Base-by-base conservation (phyloP, 2,797 vertebrate species). In the Babyrousa celebensis region DNA sequence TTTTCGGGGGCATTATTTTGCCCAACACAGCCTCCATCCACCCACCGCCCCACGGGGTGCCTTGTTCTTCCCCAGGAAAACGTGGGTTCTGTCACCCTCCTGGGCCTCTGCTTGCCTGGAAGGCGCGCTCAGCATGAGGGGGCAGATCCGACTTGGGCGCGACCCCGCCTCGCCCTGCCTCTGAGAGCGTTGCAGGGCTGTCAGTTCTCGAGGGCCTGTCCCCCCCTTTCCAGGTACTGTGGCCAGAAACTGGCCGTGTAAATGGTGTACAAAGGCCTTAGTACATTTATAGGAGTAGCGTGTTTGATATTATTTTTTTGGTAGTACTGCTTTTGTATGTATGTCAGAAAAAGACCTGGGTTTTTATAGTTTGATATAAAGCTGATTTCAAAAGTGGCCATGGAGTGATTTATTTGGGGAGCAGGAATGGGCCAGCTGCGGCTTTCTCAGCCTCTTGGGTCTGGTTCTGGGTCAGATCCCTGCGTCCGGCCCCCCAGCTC, bases 301-400 rank as follows among this genome's bases (percentile, higher is more conserved):
- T 56, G 70, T 79, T 18, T 58, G 56, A 43, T 29, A 60, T 56
- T 62, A 36, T 85, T 92, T 91, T 90, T 96, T 94, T 96, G n/a
- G 85, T 89, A 91, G 60, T 52, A 21, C 65, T 79, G 70, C 65
- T 96, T 94, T 96, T 92, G 21, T 95, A 84, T 52, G 18, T 20
- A 23, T 74, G 6, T 72, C 21, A 3, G 65, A 43, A 86, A 25
- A 43, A 65, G 48, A 36, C 58, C 63, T 11, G 6, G 6, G 68
- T 67, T 97, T 96, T 89, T 62, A 85, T 43, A 89, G 43, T 7
- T 89, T 93, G 77, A 56, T 62, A 97, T 95, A 97, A 98, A 97
- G n/a, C 56, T 68, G 74, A 32, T 75, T 94, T 91, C 71, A 29
- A 62, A 84, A 68, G 18, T 54, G 79, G 3, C 74, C 54, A 56